Evolutionary conservation across 2,113 vertebrate genomes (phyloP), one percentile per base, ranked within the genome.

Genomic region (Potamarius usumacintae): DNA sequence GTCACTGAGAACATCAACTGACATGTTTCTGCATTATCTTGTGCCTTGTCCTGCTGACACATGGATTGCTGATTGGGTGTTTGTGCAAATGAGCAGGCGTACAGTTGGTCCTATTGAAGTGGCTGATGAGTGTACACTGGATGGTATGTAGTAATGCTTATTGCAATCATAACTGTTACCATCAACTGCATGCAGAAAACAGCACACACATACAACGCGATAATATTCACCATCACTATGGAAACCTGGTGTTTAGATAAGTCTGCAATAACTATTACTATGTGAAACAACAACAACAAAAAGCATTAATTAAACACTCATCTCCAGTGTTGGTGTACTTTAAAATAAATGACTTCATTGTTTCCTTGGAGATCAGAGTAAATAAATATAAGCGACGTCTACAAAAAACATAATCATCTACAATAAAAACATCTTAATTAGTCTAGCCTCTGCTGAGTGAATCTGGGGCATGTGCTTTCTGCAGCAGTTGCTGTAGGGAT

Each of bases 401-500:
- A 62, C 79, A 48, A 18, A 34, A 67, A 80, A 67, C 65, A 42
- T 22, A 60, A 76, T 80, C 79, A 78, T 27, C 9, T 87, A 55
- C n/a, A 80, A 87, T 25, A 82, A 77, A 76, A 87, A 89, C 77
- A 82, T 89, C 87, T 90, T 89, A 74, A 91, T 91, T 88, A 74
- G 62, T 77, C 50, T 25, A 83, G 74, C 72, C 84, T 74, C 85
- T 85, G 67, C 67, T 71, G 42, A 82, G 72, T 83, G 65, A 85
- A 48, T 77, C 55, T 82, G 50, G 85, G 69, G 82, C 86, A 87
- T 81, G 82, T 88, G 34, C 65, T 85, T 79, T 89, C 65, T 86
- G 82, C 82, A 89, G 89, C 86, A 90, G 85, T 90, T 90, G 89
- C 87, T 84, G 87, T 85, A 82, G 89, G 89, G 82, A 90, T 91